Percentiles rank a stretch among this genome's conserved stretches.
Conservation (phyloP, 1,140 invertebrate species). For the Oryctes rhinoceros region DNA sequence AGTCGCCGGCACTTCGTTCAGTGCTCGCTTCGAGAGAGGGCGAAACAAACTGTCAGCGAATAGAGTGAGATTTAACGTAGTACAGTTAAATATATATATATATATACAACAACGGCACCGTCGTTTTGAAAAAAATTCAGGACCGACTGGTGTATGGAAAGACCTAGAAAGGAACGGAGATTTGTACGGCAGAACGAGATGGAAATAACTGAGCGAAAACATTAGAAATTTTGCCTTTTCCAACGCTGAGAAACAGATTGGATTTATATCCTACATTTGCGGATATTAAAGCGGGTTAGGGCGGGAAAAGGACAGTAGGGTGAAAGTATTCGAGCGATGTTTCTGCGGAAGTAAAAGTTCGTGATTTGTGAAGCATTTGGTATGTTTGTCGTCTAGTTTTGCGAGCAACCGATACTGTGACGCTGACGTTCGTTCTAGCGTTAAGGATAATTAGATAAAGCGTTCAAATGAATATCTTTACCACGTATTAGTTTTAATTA, state of each 20-base stretch:
- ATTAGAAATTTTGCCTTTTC: constrained; percentile 29
- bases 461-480: too few species aligned
- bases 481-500: too few species aligned
- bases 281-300: constrained; percentile 9
- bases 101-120: background rate
- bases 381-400: constrained; percentile 15
- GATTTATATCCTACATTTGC: constrained; percentile 29
- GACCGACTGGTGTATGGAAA: background rate
- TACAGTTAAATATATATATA: background rate
- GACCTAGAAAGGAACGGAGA: background rate
- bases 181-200: background rate
- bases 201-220: background rate
- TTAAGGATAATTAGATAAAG: background rate
- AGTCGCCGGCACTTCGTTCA: background rate
- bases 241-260: background rate
- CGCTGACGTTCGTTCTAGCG: constrained; percentile 13
- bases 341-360: background rate
- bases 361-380: constrained; percentile 19
- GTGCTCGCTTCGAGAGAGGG: background rate
- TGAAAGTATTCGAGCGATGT: background rate
- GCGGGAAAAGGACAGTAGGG: background rate
- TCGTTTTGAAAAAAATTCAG: constrained; percentile 5
- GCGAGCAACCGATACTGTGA: background rate
- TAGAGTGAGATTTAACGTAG: background rate
- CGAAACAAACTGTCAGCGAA: constrained; percentile 9